Conservation (phyloP, 2,888 invertebrate genomes). For the Catocala fraxini region DNA sequence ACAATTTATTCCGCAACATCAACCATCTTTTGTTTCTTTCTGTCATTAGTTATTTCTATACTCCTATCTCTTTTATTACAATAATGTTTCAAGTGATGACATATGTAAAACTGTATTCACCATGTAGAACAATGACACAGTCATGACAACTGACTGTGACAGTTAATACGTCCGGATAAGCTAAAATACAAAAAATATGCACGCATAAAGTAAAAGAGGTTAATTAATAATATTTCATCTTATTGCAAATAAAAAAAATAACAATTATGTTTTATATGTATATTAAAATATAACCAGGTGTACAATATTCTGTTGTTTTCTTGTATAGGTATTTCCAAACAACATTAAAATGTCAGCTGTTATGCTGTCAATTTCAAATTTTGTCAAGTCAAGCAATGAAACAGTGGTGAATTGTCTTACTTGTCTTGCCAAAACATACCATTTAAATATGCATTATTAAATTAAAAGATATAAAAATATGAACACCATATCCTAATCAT, state of each 20-base stretch:
- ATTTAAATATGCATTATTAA: background rate
- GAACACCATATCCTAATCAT: background rate
- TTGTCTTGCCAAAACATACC: too few species aligned
- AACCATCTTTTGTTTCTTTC: conserved; percentile 1
- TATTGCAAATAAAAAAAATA: too few species aligned
- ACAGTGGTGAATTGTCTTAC: conserved; percentile 18
- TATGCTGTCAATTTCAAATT: conserved; percentile 14
- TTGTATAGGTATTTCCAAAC: conserved; percentile 2
- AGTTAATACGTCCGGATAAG: conserved; percentile 9
- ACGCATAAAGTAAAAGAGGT: too few species aligned
- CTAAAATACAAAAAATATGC: too few species aligned
- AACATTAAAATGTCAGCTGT: background rate
- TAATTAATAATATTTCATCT: too few species aligned
- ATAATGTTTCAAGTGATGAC: background rate
- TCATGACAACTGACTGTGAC: conserved; percentile 50
- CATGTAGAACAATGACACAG: conserved; percentile 23
- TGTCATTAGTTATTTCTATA: background rate
- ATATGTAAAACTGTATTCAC: conserved; percentile 7
- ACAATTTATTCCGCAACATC: background rate
- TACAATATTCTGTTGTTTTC: background rate
- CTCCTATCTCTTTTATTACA: conserved; percentile 4
- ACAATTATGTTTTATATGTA: too few species aligned
- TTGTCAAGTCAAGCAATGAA: conserved; percentile 39
- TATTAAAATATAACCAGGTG: too few species aligned
- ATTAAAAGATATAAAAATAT: conserved; percentile 3